phyloP scores from a whole-genome alignment of 2,888 invertebrate species.

The Standfussiana lucernea region DNA sequence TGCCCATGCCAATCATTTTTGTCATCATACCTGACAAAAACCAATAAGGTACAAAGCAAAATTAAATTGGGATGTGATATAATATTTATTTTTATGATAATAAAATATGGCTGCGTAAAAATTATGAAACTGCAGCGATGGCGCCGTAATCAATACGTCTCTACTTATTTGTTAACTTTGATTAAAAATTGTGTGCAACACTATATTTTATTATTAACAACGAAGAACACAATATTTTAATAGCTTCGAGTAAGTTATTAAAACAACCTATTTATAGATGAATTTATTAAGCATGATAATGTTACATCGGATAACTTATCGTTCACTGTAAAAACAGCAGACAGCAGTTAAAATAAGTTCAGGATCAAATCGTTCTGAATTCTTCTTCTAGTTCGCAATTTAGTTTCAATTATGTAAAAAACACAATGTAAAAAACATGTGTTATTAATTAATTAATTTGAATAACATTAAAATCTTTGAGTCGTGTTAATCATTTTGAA shows the following conservation, averaged over 20 bases:
- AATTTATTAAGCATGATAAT: not conserved
- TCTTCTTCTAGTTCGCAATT: not conserved
- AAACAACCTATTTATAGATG: not conserved
- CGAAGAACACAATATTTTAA: not conserved
- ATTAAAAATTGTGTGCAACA: conserved; percentile 16
- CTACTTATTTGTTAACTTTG: conserved; percentile 19
- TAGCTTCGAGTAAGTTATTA: too few relatives aligned
- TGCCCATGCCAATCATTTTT: not conserved
- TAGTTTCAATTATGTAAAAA: too few relatives aligned
- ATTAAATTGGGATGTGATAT: conserved; percentile 26
- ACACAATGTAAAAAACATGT: too few relatives aligned
- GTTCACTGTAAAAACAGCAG: not conserved
- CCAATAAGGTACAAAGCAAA: not conserved
- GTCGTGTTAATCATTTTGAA: too few relatives aligned
- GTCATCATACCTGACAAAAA: not conserved
- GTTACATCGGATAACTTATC: not conserved
- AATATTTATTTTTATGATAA: conserved; percentile 42
- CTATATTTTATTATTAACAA: not conserved
- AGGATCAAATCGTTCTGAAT: not conserved
- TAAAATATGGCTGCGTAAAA: conserved; percentile 37
- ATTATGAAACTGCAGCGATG: conserved; percentile 14
- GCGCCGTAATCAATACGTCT: conserved; percentile 29
- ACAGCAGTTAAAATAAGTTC: not conserved
- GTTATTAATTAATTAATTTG: too few relatives aligned
- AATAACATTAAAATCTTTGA: too few relatives aligned